These are phyloP conservation scores for Hoplias malabaricus DNA, from an alignment of 2,113 vertebrate genomes.

Conservation along the genomic window DNA sequence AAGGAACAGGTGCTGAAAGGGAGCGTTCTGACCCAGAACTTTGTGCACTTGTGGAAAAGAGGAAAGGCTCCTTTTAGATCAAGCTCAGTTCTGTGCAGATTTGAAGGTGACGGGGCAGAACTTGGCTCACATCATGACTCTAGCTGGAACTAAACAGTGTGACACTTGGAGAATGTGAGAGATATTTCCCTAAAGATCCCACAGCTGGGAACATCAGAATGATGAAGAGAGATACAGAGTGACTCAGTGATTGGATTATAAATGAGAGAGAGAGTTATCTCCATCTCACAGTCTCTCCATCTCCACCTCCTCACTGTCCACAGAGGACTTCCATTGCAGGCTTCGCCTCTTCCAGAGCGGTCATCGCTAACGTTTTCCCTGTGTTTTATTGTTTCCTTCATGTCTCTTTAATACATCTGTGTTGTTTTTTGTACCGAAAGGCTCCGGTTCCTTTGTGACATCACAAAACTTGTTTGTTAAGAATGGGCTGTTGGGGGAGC, in stretches of 20 bases:
- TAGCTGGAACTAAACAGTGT: background rate
- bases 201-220: constrained; percentile 4
- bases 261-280: constrained; percentile 17
- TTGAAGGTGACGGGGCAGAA: background rate
- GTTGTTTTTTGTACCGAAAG: no score
- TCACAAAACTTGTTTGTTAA: no score
- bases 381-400: constrained; percentile 9
- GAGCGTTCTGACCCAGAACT: no score
- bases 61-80: background rate
- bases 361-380: no score
- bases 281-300: background rate
- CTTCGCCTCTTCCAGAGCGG: no score
- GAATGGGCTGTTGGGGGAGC: no score
- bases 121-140: background rate
- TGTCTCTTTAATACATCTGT: constrained; percentile 12
- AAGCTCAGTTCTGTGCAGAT: no score
- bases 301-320: background rate
- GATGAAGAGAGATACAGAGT: background rate
- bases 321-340: constrained; percentile 16
- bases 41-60: no score
- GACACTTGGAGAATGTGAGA: background rate
- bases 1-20: no score
- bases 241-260: constrained; percentile 16
- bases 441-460: no score
- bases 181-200: background rate